Percentiles rank a stretch among this genome's conserved stretches.
These are phyloP conservation scores for Hippasteria phrygiana DNA, from an alignment of 53 echinoderm and acorn worm genomes.

Conservation along the genomic window DNA sequence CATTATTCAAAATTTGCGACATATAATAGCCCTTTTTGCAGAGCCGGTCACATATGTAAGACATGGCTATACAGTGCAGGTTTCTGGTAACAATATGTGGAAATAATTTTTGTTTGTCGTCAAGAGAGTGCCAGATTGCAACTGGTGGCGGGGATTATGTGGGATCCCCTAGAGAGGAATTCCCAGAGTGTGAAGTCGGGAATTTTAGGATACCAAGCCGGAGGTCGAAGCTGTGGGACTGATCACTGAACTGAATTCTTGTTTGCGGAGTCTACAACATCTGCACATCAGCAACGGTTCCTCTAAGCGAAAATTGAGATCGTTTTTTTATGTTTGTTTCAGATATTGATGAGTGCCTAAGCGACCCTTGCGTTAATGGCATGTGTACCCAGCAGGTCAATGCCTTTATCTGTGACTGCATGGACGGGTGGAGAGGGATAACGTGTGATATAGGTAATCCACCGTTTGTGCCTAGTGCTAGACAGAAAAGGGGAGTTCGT, in stretches of 20 bases:
- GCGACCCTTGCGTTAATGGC: conserved; percentile 68
- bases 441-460: conserved; percentile 41
- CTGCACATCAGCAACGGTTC: too few relatives aligned
- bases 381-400: conserved; percentile 44
- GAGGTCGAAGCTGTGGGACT: too few relatives aligned
- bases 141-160: too few relatives aligned
- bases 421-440: conserved; percentile 24
- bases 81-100: neutral
- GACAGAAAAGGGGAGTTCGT: neutral
- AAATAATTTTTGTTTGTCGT: neutral
- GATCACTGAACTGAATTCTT: too few relatives aligned
- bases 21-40: too few relatives aligned
- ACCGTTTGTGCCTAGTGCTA: neutral
- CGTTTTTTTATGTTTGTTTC: neutral
- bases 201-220: too few relatives aligned
- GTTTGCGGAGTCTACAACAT: too few relatives aligned
- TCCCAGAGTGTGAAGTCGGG: too few relatives aligned
- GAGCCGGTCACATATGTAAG: too few relatives aligned
- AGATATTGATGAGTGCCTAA: conserved; percentile 53
- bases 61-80: neutral
- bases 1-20: too few relatives aligned
- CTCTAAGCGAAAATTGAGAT: neutral
- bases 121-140: too few relatives aligned
- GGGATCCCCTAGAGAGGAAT: too few relatives aligned
- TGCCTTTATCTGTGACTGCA: conserved; percentile 35